Evolutionary conservation across 2,888 invertebrate genomes (phyloP).

Genomic region (Amphipyra tragopoginis): DNA sequence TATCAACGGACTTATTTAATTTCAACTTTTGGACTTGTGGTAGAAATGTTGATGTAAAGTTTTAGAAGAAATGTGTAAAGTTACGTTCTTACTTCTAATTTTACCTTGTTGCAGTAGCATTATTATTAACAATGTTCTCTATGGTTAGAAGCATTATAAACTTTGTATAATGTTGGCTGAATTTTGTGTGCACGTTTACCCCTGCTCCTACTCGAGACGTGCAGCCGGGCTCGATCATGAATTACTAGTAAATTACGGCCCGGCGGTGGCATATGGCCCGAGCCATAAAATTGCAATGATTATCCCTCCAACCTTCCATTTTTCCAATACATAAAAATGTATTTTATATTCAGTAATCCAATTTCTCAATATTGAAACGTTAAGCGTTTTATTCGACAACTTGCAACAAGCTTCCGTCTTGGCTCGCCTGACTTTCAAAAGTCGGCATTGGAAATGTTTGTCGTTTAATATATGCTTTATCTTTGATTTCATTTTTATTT

Average conservation of each 20-base stretch:
- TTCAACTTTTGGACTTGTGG: conserved; percentile 22
- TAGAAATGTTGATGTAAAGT: conserved; percentile 19
- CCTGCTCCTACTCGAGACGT: conserved; percentile 6
- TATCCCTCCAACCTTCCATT: conserved; percentile 10
- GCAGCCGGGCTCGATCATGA: conserved; percentile 24
- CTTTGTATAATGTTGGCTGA: not conserved
- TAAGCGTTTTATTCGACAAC: too few relatives aligned
- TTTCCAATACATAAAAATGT: conserved; percentile 17
- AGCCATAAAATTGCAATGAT: conserved; percentile 32
- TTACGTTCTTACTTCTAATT: conserved; percentile 23
- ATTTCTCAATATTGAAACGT: conserved; percentile 8
- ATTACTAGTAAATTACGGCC: conserved; percentile 31
- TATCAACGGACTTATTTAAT: conserved; percentile 14
- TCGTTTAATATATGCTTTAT: not conserved
- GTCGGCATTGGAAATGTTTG: not conserved
- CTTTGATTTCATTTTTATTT: too few relatives aligned
- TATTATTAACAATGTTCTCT: not conserved
- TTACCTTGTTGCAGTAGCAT: conserved; percentile 15
- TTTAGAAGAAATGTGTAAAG: conserved; percentile 8
- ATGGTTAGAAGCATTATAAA: not conserved
- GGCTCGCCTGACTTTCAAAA: conserved; percentile 11
- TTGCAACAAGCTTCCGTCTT: not conserved
- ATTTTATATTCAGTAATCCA: conserved; percentile 8
- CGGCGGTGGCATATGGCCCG: conserved; percentile 11
- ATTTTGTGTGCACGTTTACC: conserved; percentile 1